phyloP scores from a whole-genome alignment of 1,140 invertebrate genomes.

The Ladona fulva region DNA sequence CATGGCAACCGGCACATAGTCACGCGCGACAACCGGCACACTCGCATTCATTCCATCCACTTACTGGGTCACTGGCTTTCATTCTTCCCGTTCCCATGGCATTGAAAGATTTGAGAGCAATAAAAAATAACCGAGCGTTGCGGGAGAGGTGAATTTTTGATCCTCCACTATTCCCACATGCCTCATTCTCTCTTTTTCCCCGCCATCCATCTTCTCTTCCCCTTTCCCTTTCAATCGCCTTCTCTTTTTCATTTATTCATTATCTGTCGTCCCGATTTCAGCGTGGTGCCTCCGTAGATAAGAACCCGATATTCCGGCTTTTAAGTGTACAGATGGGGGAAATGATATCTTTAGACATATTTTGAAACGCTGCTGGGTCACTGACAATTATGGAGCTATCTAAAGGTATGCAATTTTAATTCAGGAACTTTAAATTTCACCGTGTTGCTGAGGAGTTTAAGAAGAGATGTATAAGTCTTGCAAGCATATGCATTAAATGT shows the following conservation, averaged over 20 bases:
- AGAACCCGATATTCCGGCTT: no score
- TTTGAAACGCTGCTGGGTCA: no score
- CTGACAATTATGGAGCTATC: no score
- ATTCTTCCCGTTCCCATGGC: not conserved
- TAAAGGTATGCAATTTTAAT: no score
- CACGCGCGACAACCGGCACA: not conserved
- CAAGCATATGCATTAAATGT: no score
- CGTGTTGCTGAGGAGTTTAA: no score
- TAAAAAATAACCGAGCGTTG: not conserved
- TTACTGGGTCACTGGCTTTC: not conserved
- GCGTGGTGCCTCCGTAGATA: no score
- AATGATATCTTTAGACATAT: no score
- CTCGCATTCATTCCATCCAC: not conserved
- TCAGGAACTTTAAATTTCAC: no score
- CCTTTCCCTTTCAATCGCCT: not conserved
- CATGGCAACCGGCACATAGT: not conserved
- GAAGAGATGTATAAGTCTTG: no score
- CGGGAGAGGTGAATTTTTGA: not conserved
- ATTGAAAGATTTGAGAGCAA: not conserved
- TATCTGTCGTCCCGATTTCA: not conserved
- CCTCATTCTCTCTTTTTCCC: not conserved
- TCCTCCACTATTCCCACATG: not conserved
- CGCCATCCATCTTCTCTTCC: not conserved
- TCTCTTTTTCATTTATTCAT: not conserved
- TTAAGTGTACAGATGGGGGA: no score